phyloP scores from a whole-genome alignment of 1,140 invertebrate species.

The Mycetomoellerius zeteki region DNA sequence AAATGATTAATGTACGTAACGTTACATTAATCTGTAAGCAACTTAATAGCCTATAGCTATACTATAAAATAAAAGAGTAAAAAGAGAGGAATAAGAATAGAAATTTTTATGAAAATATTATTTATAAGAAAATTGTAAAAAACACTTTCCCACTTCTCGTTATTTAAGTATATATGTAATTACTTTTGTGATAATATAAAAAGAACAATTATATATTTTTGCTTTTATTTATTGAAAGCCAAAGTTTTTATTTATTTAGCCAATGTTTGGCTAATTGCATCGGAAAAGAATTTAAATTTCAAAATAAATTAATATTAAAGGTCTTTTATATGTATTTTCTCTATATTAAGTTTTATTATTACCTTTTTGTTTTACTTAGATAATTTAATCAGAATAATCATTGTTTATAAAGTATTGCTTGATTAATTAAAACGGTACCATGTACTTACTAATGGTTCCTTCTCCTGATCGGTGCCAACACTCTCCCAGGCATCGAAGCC shows the following conservation, averaged over 20 bases:
- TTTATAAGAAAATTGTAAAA: constrained; percentile 6
- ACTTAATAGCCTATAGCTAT: neutral
- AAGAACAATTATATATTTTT: constrained; percentile 2
- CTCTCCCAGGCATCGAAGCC: constrained; percentile 87
- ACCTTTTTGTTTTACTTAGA: neutral
- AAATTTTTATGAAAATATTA: constrained; percentile 36
- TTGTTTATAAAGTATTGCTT: neutral
- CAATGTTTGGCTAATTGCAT: neutral
- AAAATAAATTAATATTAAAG: neutral
- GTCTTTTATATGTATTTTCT: neutral
- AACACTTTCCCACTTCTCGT: neutral
- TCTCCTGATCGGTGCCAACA: constrained; percentile 86
- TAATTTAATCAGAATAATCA: neutral
- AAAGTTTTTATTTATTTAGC: neutral
- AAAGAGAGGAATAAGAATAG: neutral
- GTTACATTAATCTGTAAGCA: constrained; percentile 17
- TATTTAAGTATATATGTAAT: neutral
- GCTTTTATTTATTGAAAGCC: neutral
- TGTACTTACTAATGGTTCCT: constrained; percentile 82
- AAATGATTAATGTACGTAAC: constrained; percentile 23
- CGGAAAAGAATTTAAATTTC: neutral
- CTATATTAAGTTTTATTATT: neutral
- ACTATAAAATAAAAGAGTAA: constrained; percentile 8
- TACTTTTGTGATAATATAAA: neutral
- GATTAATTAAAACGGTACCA: neutral